phyloP scores from a whole-genome alignment of 2,888 invertebrate genomes.

The Eupithecia insigniata region DNA sequence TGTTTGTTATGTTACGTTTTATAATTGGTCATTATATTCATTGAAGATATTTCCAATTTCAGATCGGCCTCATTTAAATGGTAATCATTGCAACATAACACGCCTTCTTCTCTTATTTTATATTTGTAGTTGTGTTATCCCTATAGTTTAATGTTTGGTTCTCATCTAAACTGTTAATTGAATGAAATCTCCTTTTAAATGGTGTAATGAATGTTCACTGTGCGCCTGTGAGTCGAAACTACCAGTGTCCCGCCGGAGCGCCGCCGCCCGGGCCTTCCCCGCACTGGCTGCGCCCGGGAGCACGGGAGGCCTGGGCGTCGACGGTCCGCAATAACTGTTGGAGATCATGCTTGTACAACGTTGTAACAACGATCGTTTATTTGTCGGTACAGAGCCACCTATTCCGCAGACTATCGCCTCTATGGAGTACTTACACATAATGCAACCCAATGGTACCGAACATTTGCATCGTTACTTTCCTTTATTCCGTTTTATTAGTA shows the following conservation, averaged over 20 bases:
- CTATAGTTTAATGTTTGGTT: conserved; percentile 69
- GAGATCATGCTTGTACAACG: conserved; percentile 75
- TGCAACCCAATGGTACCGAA: conserved; percentile 82
- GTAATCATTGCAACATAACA: conserved; percentile 77
- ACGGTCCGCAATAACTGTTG: conserved; percentile 13
- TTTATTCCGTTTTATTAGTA: conserved; percentile 55
- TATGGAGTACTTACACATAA: conserved; percentile 82
- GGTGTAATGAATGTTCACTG: conserved; percentile 57
- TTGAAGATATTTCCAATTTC: conserved; percentile 80
- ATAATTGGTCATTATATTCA: conserved; percentile 66
- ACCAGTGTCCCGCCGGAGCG: neutral
- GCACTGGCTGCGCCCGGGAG: neutral
- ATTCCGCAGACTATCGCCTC: conserved; percentile 82
- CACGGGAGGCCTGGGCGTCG: neutral
- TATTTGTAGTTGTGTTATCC: conserved; percentile 68
- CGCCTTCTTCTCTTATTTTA: conserved; percentile 60
- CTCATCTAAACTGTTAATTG: conserved; percentile 58
- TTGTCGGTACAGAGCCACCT: conserved; percentile 82
- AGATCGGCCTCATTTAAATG: conserved; percentile 85
- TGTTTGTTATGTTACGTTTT: conserved; percentile 30
- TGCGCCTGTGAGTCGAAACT: conserved; percentile 46
- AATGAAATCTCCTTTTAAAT: conserved; percentile 62
- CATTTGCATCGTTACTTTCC: conserved; percentile 71
- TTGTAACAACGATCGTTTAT: conserved; percentile 80
- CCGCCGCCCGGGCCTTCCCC: neutral